Conservation (phyloP, 2,113 vertebrate species). For the Thomomys bottae region DNA sequence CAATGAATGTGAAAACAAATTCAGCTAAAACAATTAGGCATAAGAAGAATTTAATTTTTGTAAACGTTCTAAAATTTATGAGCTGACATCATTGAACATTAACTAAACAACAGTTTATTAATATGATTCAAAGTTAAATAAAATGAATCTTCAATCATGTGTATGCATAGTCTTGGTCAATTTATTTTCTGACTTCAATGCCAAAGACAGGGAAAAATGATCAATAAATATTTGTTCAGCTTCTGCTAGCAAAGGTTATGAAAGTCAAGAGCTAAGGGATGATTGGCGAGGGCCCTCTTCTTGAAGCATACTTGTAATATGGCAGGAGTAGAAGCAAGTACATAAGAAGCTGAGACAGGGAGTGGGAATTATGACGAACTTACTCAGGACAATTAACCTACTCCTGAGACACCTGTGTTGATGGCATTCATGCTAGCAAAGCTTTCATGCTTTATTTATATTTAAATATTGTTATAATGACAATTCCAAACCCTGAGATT, state of each 20-base stretch:
- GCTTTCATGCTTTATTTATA: neutral
- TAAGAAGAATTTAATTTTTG: neutral
- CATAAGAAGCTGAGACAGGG: neutral
- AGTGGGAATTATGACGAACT: neutral
- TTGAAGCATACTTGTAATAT: neutral
- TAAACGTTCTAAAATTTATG: constrained; percentile 7
- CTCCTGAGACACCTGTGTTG: neutral
- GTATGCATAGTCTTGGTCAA: neutral
- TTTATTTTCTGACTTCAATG: neutral
- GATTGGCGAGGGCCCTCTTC: neutral
- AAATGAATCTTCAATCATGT: neutral
- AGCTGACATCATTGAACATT: neutral
- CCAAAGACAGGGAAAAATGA: no score
- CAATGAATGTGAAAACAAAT: neutral
- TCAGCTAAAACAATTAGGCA: constrained; percentile 22
- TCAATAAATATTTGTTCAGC: neutral
- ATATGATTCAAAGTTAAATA: neutral
- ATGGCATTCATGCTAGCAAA: neutral
- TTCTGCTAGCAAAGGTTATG: neutral
- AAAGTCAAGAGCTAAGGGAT: neutral
- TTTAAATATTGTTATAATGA: neutral
- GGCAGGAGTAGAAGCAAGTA: neutral
- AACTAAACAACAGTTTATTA: constrained; percentile 1
- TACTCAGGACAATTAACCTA: neutral
- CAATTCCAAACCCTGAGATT: neutral